Evolutionary conservation across 2,113 vertebrate species (phyloP).

Genomic region (Euleptes europaea): DNA sequence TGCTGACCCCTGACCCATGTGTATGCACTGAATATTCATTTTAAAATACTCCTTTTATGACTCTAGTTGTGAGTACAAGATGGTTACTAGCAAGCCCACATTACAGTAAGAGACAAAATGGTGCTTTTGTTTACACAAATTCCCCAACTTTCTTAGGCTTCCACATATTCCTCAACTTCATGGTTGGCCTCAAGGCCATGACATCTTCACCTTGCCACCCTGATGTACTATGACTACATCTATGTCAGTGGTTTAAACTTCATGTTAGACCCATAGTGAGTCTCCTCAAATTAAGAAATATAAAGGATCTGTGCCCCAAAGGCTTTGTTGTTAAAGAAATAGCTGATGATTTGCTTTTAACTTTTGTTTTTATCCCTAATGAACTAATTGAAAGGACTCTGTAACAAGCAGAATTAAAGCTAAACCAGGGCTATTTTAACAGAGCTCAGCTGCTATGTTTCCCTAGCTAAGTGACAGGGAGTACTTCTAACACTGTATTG

Average conservation of each 20-base stretch:
- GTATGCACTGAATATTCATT: too few species aligned
- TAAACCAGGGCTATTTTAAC: slow-evolving; percentile 8
- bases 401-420: slow-evolving; percentile 9
- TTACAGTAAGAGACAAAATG: too few species aligned
- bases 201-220: not conserved
- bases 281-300: slow-evolving; percentile 1
- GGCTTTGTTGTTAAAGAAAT: slow-evolving; percentile 43
- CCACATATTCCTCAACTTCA: too few species aligned
- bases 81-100: too few species aligned
- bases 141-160: too few species aligned
- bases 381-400: slow-evolving; percentile 25
- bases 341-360: slow-evolving; percentile 13
- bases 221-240: not conserved
- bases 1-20: too few species aligned
- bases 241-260: not conserved
- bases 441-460: slow-evolving; percentile 6
- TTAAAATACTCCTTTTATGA: too few species aligned
- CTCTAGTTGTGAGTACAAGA: too few species aligned
- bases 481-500: slow-evolving; percentile 20
- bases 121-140: too few species aligned
- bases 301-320: slow-evolving; percentile 18
- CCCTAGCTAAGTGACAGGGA: not conserved
- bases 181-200: not conserved
- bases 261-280: not conserved
- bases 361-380: not conserved